Percentiles rank a stretch among this genome's conserved stretches.
These are phyloP conservation scores for Emys orbicularis DNA, from an alignment of 2,797 vertebrate genomes.

Conservation along the genomic window DNA sequence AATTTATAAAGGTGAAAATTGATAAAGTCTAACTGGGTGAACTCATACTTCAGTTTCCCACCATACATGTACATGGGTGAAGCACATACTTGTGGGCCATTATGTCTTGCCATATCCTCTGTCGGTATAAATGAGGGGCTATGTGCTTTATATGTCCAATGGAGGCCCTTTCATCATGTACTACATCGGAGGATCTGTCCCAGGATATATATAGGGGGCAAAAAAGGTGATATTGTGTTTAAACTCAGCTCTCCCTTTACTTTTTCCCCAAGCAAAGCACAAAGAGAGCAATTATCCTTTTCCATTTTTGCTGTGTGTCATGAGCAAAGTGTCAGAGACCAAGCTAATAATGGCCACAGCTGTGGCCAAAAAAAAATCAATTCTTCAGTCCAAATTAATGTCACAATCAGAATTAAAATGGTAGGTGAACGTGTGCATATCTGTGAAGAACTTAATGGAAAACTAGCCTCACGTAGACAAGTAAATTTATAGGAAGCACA, in stretches of 20 bases:
- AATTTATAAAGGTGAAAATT: not conserved
- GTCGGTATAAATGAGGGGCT: not conserved
- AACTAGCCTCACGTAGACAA: not conserved
- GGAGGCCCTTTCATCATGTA: rapidly evolving
- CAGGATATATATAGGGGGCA: not conserved
- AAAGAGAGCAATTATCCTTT: not conserved
- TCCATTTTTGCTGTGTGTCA: rapidly evolving
- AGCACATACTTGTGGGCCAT: rapidly evolving
- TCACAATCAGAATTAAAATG: not conserved
- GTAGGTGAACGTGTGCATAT: not conserved
- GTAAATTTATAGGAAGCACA: not conserved
- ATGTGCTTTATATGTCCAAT: not conserved
- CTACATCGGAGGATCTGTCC: rapidly evolving
- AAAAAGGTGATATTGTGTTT: rapidly evolving
- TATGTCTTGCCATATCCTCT: not conserved
- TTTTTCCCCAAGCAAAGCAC: not conserved
- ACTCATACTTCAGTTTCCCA: not conserved
- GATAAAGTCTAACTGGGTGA: not conserved
- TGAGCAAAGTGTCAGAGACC: not conserved
- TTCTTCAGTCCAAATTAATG: not conserved
- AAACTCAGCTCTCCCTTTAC: not conserved
- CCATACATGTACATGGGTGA: not conserved
- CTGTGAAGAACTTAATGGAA: not conserved
- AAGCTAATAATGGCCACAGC: not conserved
- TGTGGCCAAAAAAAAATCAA: not conserved